Conservation (phyloP, 2,113 vertebrate genomes). For the Eolophus roseicapilla region DNA sequence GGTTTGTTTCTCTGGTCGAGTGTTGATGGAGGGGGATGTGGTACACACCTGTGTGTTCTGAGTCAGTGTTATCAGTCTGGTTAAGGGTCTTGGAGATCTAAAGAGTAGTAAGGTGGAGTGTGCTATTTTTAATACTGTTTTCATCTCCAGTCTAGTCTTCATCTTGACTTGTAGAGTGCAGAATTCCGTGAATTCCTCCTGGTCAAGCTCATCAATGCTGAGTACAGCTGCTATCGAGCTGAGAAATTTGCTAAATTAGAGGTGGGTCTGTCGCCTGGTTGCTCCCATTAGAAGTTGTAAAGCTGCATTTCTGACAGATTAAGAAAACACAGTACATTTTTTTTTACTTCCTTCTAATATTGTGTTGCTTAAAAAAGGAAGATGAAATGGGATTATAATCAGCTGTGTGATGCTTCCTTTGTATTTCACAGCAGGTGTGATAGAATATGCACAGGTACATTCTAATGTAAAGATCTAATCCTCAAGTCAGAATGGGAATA, state of each 20-base stretch:
- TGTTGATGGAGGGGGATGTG: background rate
- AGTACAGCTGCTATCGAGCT: conserved; percentile 88
- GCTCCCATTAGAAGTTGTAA: background rate
- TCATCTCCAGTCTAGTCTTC: background rate
- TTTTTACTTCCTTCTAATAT: background rate
- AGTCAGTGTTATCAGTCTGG: background rate
- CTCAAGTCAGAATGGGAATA: background rate
- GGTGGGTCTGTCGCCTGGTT: conserved; percentile 60
- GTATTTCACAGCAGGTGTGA: background rate
- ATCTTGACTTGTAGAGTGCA: conserved; percentile 66
- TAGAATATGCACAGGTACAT: background rate
- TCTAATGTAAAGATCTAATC: background rate
- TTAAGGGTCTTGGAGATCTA: background rate
- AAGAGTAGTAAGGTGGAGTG: background rate
- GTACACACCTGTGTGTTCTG: background rate
- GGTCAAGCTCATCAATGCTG: conserved; percentile 90
- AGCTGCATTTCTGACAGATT: background rate
- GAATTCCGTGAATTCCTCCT: conserved; percentile 86
- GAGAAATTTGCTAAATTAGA: conserved; percentile 87
- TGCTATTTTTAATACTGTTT: background rate
- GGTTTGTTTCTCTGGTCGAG: conserved; percentile 42
- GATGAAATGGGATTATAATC: background rate
- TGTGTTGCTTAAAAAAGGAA: background rate
- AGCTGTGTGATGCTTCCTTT: background rate
- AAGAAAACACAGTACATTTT: background rate